Conservation (phyloP, 2,113 vertebrate species). For the Polypterus bichir region DNA sequence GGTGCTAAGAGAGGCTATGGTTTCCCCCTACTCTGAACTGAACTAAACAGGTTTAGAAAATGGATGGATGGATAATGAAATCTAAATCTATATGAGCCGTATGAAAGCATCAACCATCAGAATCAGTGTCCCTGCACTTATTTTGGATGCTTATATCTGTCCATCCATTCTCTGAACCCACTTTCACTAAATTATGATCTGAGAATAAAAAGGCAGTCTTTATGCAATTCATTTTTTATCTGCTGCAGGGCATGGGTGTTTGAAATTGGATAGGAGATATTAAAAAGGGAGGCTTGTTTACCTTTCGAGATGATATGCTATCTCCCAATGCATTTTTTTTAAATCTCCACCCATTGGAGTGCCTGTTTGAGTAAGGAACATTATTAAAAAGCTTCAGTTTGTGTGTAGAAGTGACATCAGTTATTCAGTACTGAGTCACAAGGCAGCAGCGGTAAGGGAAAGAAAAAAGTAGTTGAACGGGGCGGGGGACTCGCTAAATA, state of each 20-base stretch:
- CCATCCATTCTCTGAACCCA: too few species aligned
- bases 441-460: slow-evolving; percentile 1
- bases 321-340: slow-evolving; percentile 3
- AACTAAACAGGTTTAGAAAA: too few species aligned
- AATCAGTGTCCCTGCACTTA: too few species aligned
- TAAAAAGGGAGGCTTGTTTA: slow-evolving; percentile 11
- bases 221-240: neutral
- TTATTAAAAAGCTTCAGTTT: neutral
- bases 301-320: slow-evolving; percentile 1
- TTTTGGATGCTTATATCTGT: too few species aligned
- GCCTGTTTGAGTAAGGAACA: neutral
- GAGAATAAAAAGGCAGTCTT: too few species aligned
- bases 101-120: too few species aligned
- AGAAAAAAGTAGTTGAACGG: neutral
- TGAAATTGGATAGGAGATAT: slow-evolving; percentile 1
- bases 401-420: neutral
- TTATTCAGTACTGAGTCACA: slow-evolving; percentile 11
- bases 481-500: neutral
- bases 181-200: too few species aligned
- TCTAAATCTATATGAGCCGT: too few species aligned
- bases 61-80: too few species aligned
- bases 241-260: neutral
- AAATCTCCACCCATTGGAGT: slow-evolving; percentile 7
- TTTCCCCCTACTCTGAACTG: too few species aligned
- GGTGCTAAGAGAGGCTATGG: too few species aligned